phyloP scores from a whole-genome alignment of 1,140 invertebrate genomes.

The Drosophila nannoptera region DNA sequence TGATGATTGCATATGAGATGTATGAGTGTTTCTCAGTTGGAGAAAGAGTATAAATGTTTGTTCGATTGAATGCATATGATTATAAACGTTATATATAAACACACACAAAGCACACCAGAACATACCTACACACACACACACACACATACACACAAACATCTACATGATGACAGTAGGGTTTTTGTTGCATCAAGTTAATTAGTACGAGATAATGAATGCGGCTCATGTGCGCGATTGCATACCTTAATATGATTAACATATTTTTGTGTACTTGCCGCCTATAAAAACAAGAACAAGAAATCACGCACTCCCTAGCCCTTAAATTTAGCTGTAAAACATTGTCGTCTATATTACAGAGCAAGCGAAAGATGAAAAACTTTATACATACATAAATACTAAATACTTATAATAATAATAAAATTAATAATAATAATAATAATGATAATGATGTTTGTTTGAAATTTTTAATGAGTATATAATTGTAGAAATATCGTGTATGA shows the following conservation, averaged over 20 bases:
- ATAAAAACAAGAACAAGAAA: slow-evolving; percentile 36
- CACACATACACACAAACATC: slow-evolving; percentile 32
- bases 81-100: slow-evolving; percentile 74
- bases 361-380: slow-evolving; percentile 56
- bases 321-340: slow-evolving; percentile 65
- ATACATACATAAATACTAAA: slow-evolving; percentile 48
- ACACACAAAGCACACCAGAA: slow-evolving; percentile 45
- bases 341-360: slow-evolving; percentile 51
- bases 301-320: slow-evolving; percentile 19
- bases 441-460: slow-evolving; percentile 70
- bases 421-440: slow-evolving; percentile 61
- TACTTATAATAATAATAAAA: slow-evolving; percentile 56
- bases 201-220: slow-evolving; percentile 27
- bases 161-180: slow-evolving; percentile 39
- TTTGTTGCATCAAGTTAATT: no score
- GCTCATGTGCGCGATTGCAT: slow-evolving; percentile 59
- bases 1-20: slow-evolving; percentile 36
- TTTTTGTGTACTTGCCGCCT: slow-evolving; percentile 62
- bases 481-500: slow-evolving; percentile 74
- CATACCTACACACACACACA: slow-evolving; percentile 35
- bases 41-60: slow-evolving; percentile 75
- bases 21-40: slow-evolving; percentile 67
- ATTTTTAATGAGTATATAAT: slow-evolving; percentile 67
- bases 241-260: slow-evolving; percentile 75
- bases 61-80: slow-evolving; percentile 77